Conservation (phyloP, 53 echinoderm and acorn worm genomes). For the Holothuria scabra region DNA sequence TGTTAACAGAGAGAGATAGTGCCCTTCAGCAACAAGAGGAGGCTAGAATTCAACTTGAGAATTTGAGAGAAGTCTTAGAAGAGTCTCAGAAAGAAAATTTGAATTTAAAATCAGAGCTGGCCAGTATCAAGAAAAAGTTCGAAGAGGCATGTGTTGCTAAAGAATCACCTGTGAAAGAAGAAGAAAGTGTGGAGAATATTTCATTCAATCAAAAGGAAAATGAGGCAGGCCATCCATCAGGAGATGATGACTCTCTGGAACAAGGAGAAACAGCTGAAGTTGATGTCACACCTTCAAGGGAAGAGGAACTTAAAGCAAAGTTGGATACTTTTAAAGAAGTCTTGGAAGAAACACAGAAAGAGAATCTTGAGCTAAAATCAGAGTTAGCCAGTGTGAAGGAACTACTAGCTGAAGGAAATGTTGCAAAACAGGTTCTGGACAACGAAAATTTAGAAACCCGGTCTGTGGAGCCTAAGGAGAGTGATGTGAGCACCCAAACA, state of each 20-base stretch:
- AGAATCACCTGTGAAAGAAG: neutral
- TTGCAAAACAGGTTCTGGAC: neutral
- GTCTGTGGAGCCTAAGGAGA: neutral
- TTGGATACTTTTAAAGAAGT: neutral
- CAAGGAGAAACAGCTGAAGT: no score
- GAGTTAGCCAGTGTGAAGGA: conserved; percentile 13
- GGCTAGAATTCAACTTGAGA: conserved; percentile 45
- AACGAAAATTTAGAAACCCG: neutral
- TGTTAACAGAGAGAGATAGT: conserved; percentile 38
- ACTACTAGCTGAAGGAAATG: conserved; percentile 19
- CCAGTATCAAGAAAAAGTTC: conserved; percentile 45
- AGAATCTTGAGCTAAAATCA: neutral
- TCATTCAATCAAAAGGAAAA: neutral
- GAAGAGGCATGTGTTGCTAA: neutral
- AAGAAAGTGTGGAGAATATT: neutral
- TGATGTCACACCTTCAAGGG: no score
- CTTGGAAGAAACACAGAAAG: neutral
- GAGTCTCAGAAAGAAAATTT: conserved; percentile 61
- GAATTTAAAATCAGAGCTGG: conserved; percentile 32
- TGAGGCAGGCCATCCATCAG: no score
- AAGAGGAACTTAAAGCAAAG: no score
- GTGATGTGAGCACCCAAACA: neutral
- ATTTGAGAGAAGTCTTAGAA: conserved; percentile 38
- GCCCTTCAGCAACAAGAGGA: conserved; percentile 34
- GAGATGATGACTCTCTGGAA: no score